These are phyloP conservation scores for Tricholauxania praeusta DNA, from an alignment of 2,888 invertebrate genomes.

Conservation along the genomic window DNA sequence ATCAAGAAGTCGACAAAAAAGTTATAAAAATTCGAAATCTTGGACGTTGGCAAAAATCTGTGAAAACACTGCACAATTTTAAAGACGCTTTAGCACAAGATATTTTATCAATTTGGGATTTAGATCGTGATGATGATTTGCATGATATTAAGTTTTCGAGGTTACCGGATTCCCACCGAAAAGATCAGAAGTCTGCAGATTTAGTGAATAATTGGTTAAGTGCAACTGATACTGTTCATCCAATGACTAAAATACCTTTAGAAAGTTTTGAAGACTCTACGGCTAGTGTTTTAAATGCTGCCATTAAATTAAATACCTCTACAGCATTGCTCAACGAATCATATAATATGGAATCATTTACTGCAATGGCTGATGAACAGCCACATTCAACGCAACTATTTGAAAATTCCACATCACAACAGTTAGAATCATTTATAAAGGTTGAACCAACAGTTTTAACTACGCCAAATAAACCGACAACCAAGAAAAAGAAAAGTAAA, in stretches of 20 bases:
- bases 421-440: not conserved
- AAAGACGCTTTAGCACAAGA: slow-evolving; percentile 55
- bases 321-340: not conserved
- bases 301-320: not conserved
- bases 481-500: slow-evolving; percentile 46
- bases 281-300: too few relatives aligned
- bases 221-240: not conserved
- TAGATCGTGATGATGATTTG: slow-evolving; percentile 48
- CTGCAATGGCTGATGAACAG: not conserved
- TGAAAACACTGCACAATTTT: slow-evolving; percentile 47
- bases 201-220: slow-evolving; percentile 35
- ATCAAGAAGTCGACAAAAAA: slow-evolving; percentile 16
- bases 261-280: not conserved
- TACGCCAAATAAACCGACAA: slow-evolving; percentile 17
- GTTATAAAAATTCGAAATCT: slow-evolving; percentile 34
- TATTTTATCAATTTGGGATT: slow-evolving; percentile 55
- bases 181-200: slow-evolving; percentile 10
- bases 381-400: slow-evolving; percentile 31
- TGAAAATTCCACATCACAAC: not conserved
- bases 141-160: slow-evolving; percentile 29
- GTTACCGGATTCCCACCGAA: not conserved
- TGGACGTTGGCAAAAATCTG: slow-evolving; percentile 56
- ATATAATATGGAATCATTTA: not conserved
- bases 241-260: slow-evolving; percentile 27
- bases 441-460: not conserved